Conservation (phyloP, 2,797 vertebrate species). For the Holocentrus rufus region DNA sequence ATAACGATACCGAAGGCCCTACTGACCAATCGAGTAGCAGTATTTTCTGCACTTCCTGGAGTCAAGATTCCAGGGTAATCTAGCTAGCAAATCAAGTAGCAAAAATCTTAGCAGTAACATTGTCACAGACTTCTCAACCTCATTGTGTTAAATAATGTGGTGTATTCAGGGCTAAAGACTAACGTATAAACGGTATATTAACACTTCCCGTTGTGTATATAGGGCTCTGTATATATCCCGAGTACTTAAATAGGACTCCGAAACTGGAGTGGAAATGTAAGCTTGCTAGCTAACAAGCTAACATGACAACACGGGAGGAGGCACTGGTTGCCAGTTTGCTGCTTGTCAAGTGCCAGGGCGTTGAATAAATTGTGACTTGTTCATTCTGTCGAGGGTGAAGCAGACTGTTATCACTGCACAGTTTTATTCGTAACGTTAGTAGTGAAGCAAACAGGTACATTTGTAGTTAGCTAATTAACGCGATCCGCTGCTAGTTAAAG, state of each 20-base stretch:
- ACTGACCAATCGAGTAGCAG: constrained; percentile 66
- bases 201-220: neutral
- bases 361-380: neutral
- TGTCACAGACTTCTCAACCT: neutral
- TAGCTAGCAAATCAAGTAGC: constrained; percentile 47
- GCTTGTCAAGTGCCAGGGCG: neutral
- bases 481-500: too few relatives aligned
- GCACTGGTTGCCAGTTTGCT: constrained; percentile 2
- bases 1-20: neutral
- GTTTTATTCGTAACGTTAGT: too few relatives aligned
- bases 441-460: too few relatives aligned
- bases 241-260: neutral
- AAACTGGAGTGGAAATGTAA: neutral
- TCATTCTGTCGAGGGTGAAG: neutral
- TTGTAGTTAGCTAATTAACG: too few relatives aligned
- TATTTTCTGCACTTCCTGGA: constrained; percentile 49
- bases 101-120: neutral
- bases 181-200: neutral
- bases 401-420: too few relatives aligned
- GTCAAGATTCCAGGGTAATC: constrained; percentile 30
- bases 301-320: constrained; percentile 14
- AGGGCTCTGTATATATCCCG: neutral
- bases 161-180: neutral
- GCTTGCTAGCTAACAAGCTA: constrained; percentile 16
- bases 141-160: neutral